phyloP scores from a whole-genome alignment of 2,888 invertebrate genomes.

The Lamellibrachia columna region DNA sequence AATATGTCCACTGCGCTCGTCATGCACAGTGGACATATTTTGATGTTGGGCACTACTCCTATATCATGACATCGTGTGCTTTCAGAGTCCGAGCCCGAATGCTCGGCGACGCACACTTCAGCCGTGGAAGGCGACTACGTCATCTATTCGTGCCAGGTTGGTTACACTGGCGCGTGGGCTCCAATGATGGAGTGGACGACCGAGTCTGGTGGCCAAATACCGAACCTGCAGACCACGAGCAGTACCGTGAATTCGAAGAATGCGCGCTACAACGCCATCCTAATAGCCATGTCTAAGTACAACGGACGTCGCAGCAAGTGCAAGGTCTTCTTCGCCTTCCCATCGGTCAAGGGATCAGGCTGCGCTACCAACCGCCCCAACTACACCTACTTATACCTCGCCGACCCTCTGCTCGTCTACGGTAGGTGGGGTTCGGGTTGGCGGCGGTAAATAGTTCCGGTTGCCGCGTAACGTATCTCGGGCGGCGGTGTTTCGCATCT shows the following conservation, averaged over 20 bases:
- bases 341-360: not conserved
- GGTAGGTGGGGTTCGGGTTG: not conserved
- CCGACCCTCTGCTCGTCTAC: not conserved
- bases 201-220: not conserved
- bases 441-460: not conserved
- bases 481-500: too few species aligned
- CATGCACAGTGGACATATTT: too few species aligned
- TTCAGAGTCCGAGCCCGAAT: not conserved
- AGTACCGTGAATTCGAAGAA: not conserved
- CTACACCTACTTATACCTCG: constrained; percentile 7
- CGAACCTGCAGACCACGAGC: constrained; percentile 19
- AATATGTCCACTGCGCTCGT: too few species aligned
- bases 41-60: too few species aligned
- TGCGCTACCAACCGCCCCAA: constrained; percentile 19
- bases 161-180: not conserved
- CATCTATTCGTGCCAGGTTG: constrained; percentile 17
- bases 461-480: not conserved
- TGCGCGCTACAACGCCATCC: constrained; percentile 16
- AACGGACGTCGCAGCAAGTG: constrained; percentile 7
- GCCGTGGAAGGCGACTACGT: constrained; percentile 20
- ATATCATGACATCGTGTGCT: not conserved
- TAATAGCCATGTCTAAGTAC: constrained; percentile 13
- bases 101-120: constrained; percentile 13
- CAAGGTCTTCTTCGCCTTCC: not conserved
- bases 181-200: constrained; percentile 21